A percentile compares a stretch with the other conserved stretches of the same genome.
These are phyloP conservation scores for Geophilus truncorum DNA, from an alignment of 2,888 invertebrate genomes.

Conservation along the genomic window DNA sequence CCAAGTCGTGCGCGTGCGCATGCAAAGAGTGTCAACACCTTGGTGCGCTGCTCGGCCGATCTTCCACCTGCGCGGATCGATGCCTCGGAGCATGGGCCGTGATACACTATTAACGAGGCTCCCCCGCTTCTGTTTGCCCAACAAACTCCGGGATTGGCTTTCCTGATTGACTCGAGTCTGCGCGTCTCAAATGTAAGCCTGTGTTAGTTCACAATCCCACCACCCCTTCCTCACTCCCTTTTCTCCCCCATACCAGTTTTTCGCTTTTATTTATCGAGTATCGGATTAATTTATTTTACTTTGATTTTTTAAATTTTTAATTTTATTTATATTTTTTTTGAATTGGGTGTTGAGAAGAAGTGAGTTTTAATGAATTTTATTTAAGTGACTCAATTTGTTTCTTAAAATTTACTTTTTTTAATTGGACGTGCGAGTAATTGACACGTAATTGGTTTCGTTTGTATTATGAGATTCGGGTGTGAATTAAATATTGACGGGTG, in stretches of 20 bases:
- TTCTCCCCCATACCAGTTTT: too few species aligned
- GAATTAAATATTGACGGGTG: not conserved
- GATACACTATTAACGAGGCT: constrained; percentile 19
- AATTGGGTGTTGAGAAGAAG: not conserved
- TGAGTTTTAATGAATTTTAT: not conserved
- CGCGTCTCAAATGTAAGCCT: not conserved
- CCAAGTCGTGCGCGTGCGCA: not conserved
- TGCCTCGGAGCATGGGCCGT: constrained; percentile 1
- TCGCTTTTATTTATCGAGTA: not conserved
- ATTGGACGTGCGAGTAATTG: not conserved
- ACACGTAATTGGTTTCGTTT: constrained; percentile 10
- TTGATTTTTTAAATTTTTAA: not conserved
- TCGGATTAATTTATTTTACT: not conserved
- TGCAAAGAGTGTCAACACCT: constrained; percentile 15
- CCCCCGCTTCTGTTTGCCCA: constrained; percentile 9
- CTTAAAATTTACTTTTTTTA: not conserved
- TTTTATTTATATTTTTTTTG: not conserved
- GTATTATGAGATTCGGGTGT: not conserved
- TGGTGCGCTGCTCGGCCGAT: constrained; percentile 22
- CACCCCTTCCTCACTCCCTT: not conserved
- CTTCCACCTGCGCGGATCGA: constrained; percentile 21
- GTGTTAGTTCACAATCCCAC: not conserved
- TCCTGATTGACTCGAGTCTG: constrained; percentile 22
- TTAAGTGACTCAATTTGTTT: not conserved
- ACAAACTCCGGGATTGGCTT: constrained; percentile 9